phyloP scores from a whole-genome alignment of 1,140 invertebrate species.

The Diorhabda sublineata region DNA sequence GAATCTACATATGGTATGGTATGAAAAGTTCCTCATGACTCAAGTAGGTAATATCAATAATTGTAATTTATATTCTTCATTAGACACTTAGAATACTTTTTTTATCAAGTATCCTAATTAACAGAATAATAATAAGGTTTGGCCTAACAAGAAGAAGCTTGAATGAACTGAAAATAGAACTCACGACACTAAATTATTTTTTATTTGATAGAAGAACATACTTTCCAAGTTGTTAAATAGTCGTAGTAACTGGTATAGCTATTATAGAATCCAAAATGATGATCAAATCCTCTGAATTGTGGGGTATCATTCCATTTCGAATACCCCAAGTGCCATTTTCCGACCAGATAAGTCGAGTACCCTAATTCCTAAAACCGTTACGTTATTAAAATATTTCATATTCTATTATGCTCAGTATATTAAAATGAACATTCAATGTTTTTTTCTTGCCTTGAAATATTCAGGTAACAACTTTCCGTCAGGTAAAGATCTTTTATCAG shows the following conservation, averaged over 20 bases:
- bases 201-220: slow-evolving; percentile 29
- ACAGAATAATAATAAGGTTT: too few relatives aligned
- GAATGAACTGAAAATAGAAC: too few relatives aligned
- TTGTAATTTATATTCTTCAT: too few relatives aligned
- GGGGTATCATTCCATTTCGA: slow-evolving; percentile 59
- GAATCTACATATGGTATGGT: too few relatives aligned
- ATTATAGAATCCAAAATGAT: slow-evolving; percentile 61
- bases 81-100: too few relatives aligned
- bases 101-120: too few relatives aligned
- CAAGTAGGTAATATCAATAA: too few relatives aligned
- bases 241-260: slow-evolving; percentile 63
- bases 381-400: not conserved
- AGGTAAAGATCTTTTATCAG: slow-evolving; percentile 53
- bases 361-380: slow-evolving; percentile 56
- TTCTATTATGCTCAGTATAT: not conserved
- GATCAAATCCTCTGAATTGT: slow-evolving; percentile 60
- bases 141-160: too few relatives aligned
- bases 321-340: slow-evolving; percentile 69
- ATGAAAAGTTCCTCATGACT: too few relatives aligned
- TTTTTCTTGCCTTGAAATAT: slow-evolving; percentile 57
- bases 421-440: not conserved
- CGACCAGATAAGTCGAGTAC: slow-evolving; percentile 63
- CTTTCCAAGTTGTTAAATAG: slow-evolving; percentile 52
- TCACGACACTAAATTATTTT: too few relatives aligned
- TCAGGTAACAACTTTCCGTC: slow-evolving; percentile 66